Percentiles rank a stretch among this genome's conserved stretches.
Conservation (phyloP, 1,140 invertebrate species). For the Drosophila funebris region DNA sequence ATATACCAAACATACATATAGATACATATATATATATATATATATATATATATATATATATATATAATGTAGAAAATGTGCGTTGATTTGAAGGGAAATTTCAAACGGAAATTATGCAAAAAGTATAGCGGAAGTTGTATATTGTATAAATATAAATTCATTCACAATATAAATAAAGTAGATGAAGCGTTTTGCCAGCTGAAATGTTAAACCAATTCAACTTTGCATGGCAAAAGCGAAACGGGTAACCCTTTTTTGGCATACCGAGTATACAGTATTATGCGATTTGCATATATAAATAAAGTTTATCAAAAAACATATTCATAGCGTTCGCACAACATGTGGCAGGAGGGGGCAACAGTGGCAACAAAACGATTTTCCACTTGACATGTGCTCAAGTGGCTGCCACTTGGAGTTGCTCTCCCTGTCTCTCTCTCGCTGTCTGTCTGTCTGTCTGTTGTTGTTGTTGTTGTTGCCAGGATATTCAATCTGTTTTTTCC, state of each 20-base stretch:
- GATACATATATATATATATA: no score
- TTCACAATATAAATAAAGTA: constrained; percentile 6
- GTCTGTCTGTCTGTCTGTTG: not conserved
- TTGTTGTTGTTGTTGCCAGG: constrained; percentile 21
- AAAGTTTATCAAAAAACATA: constrained; percentile 77
- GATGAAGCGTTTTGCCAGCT: not conserved
- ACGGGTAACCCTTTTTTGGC: constrained; percentile 37
- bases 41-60: no score
- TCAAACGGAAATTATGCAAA: constrained; percentile 49
- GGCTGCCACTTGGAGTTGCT: constrained; percentile 49
- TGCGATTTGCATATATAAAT: constrained; percentile 76
- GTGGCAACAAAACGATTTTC: constrained; percentile 77
- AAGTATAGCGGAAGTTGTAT: not conserved
- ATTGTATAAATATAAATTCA: constrained; percentile 13
- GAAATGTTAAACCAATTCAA: constrained; percentile 41
- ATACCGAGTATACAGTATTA: constrained; percentile 39
- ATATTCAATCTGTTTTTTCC: constrained; percentile 80
- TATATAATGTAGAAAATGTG: not conserved
- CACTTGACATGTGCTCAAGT: constrained; percentile 80
- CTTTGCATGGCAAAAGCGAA: constrained; percentile 19
- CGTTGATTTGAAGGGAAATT: constrained; percentile 44
- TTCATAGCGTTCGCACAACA: constrained; percentile 59
- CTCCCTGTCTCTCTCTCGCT: not conserved
- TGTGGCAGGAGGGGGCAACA: not conserved
- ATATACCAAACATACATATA: no score